Percentiles rank a stretch among this genome's conserved stretches.
phyloP scores from a whole-genome alignment of 53 echinoderm and acorn worm genomes.

The Echinometra lucunter region DNA sequence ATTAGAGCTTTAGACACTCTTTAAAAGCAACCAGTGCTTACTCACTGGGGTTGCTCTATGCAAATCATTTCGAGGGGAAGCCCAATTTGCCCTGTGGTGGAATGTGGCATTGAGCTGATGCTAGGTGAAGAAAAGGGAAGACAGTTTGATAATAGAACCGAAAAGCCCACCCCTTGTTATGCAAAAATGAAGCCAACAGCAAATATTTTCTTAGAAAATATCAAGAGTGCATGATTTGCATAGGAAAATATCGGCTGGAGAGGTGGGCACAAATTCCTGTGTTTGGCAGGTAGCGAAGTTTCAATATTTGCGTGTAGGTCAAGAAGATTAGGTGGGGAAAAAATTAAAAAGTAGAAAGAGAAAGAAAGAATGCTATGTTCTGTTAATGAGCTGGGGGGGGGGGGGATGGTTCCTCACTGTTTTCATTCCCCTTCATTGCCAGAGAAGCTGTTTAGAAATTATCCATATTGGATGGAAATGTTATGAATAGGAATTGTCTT shows the following conservation, averaged over 20 bases:
- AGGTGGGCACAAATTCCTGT: not conserved
- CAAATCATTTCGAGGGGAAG: slow-evolving; percentile 19
- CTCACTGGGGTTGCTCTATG: not conserved
- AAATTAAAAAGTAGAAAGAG: no score
- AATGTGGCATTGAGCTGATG: not conserved
- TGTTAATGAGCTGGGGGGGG: not conserved
- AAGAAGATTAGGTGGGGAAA: not conserved
- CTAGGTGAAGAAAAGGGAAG: not conserved
- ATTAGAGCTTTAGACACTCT: not conserved
- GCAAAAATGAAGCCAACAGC: slow-evolving; percentile 41
- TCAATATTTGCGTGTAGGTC: slow-evolving; percentile 53
- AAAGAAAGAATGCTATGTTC: slow-evolving; percentile 14
- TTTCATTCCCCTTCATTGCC: no score
- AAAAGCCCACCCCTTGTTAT: slow-evolving; percentile 15
- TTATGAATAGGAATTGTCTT: no score
- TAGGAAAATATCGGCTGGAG: slow-evolving; percentile 49
- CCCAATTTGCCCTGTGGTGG: not conserved
- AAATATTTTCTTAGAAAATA: slow-evolving; percentile 70
- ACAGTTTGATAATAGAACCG: not conserved
- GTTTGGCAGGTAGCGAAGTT: slow-evolving; percentile 37
- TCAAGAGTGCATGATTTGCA: slow-evolving; percentile 52
- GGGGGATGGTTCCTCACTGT: no score
- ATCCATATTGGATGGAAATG: no score
- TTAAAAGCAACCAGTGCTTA: not conserved
- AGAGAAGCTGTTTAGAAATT: no score